These are phyloP conservation scores for Idaea biselata DNA, from an alignment of 2,888 invertebrate species.

Conservation along the genomic window DNA sequence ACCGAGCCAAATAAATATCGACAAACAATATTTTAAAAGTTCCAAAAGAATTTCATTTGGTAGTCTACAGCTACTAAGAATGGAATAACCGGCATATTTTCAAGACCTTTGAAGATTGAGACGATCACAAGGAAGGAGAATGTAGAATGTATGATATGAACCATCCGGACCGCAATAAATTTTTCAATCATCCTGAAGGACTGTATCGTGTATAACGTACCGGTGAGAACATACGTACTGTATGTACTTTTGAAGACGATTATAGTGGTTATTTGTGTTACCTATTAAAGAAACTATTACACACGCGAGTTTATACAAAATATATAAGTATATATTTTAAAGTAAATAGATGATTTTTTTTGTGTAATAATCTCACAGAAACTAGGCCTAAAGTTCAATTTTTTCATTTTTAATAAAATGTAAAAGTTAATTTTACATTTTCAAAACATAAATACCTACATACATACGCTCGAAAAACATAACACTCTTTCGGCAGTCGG, in stretches of 20 bases:
- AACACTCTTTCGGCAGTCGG: no score
- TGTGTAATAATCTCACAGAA: no score
- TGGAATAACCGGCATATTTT: conserved; percentile 23
- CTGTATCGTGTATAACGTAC: conserved; percentile 18
- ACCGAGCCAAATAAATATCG: not conserved
- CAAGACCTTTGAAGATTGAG: conserved; percentile 25
- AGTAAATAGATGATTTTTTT: no score
- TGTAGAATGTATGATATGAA: conserved; percentile 30
- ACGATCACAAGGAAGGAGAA: conserved; percentile 30
- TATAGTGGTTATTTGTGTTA: conserved; percentile 1
- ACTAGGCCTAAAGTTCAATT: no score
- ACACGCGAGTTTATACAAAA: no score
- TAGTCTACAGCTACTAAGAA: conserved; percentile 11
- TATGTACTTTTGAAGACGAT: not conserved
- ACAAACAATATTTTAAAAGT: not conserved
- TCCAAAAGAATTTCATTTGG: not conserved
- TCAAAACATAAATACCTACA: no score
- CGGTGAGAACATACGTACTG: not conserved
- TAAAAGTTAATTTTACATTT: no score
- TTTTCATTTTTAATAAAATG: no score
- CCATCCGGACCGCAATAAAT: conserved; percentile 39
- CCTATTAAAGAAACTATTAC: not conserved
- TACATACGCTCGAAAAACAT: no score
- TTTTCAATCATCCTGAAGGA: conserved; percentile 40
- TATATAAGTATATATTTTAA: no score